phyloP scores from a whole-genome alignment of 2,113 vertebrate genomes.

The Anhinga anhinga region DNA sequence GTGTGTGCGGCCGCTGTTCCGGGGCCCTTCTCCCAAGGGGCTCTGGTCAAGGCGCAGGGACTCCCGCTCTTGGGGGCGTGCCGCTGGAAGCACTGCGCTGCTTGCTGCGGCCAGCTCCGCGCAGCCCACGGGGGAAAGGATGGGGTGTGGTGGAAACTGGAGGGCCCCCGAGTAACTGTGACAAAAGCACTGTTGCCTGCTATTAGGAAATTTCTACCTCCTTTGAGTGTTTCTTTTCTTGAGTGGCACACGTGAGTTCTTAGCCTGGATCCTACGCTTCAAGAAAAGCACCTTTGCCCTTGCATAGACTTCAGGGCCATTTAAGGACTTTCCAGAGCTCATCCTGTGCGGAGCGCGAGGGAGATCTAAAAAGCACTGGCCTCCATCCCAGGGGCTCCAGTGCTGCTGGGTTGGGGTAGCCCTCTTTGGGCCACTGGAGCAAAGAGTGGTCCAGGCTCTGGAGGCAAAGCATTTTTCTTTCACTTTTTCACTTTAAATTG shows the following conservation, averaged over 20 bases:
- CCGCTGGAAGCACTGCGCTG: rapidly evolving
- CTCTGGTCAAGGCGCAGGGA: too few relatives aligned
- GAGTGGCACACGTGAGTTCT: rapidly evolving
- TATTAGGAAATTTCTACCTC: neutral
- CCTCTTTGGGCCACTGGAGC: rapidly evolving
- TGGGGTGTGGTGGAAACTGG: neutral
- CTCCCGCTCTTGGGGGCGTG: too few relatives aligned
- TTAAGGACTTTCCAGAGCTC: neutral
- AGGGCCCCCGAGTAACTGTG: rapidly evolving
- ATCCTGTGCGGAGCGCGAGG: rapidly evolving
- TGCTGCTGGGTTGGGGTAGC: neutral
- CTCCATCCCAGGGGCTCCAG: neutral
- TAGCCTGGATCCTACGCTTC: neutral
- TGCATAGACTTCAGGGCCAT: rapidly evolving
- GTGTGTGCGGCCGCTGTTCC: rapidly evolving
- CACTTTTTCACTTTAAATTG: neutral
- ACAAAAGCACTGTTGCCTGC: neutral
- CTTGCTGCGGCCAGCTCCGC: neutral
- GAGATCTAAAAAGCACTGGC: neutral
- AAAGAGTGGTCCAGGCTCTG: neutral
- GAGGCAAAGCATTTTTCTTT: neutral
- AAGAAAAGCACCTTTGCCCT: neutral
- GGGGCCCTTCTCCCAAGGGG: neutral
- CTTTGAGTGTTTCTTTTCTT: neutral
- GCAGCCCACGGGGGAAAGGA: too few relatives aligned